A percentile compares a stretch with the other conserved stretches of the same genome.
Conservation (phyloP, 2,888 invertebrate species). For the Pseudolycoriella hygida region DNA sequence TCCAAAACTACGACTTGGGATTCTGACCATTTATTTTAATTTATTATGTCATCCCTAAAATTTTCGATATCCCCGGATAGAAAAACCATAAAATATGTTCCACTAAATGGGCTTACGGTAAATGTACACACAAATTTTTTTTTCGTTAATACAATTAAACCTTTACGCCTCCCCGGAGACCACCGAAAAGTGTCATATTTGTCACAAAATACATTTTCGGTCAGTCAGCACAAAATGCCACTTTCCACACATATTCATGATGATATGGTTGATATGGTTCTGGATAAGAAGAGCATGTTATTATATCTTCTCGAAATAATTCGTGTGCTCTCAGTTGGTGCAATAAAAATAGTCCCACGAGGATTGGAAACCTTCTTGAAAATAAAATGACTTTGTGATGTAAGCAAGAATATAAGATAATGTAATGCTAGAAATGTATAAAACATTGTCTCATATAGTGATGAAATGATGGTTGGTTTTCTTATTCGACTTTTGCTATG, state of each 20-base stretch:
- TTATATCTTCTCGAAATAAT: background rate
- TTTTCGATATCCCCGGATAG: too few relatives aligned
- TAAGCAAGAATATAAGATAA: background rate
- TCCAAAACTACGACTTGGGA: too few relatives aligned
- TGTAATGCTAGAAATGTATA: background rate
- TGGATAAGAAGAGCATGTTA: background rate
- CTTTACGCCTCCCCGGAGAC: conserved; percentile 5
- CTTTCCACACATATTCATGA: background rate
- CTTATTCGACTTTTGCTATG: too few relatives aligned
- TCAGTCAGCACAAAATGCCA: conserved; percentile 6
- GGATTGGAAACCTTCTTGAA: conserved; percentile 7
- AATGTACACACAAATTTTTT: background rate
- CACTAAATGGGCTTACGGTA: too few relatives aligned
- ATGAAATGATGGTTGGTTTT: too few relatives aligned
- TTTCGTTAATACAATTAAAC: conserved; percentile 8
- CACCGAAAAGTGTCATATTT: conserved; percentile 3
- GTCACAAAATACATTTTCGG: conserved; percentile 4
- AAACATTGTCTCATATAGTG: too few relatives aligned
- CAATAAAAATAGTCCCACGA: conserved; percentile 12
- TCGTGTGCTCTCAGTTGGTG: conserved; percentile 3
- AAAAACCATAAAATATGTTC: too few relatives aligned
- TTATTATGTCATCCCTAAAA: too few relatives aligned
- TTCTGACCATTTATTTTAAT: too few relatives aligned
- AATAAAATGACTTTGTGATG: conserved; percentile 2
- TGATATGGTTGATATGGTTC: background rate